Evolutionary conservation across 2,797 vertebrate genomes (phyloP).

Genomic region (Tadarida brasiliensis): DNA sequence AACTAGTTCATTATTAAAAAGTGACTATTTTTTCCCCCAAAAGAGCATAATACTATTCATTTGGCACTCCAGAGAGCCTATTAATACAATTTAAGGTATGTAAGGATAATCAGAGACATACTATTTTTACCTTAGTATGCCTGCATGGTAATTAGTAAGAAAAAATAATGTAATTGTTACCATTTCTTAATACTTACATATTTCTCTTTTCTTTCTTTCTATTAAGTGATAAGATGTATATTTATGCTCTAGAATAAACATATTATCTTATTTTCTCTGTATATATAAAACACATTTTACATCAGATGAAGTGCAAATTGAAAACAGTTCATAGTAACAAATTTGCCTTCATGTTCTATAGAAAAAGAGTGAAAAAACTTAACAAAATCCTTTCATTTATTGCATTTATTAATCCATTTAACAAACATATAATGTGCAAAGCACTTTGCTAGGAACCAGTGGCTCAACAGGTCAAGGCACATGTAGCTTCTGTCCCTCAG

Average conservation of each 20-base stretch:
- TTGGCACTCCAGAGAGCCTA: conserved; percentile 22
- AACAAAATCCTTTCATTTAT: background rate
- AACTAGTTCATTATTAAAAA: conserved; percentile 82
- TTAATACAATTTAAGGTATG: conserved; percentile 49
- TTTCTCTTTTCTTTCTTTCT: conserved; percentile 14
- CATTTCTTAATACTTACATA: background rate
- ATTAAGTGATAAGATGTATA: background rate
- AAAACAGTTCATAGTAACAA: background rate
- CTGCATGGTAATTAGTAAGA: conserved; percentile 21
- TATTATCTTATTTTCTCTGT: conserved; percentile 22
- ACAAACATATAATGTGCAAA: background rate
- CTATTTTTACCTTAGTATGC: conserved; percentile 31
- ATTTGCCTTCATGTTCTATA: background rate
- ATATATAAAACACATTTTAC: conserved; percentile 30
- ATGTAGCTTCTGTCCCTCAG: background rate
- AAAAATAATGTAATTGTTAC: background rate
- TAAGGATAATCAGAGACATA: conserved; percentile 29
- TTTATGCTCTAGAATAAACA: background rate
- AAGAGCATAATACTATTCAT: conserved; percentile 56
- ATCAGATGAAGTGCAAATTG: background rate
- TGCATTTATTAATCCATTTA: background rate
- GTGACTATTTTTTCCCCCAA: conserved; percentile 59
- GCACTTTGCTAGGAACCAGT: background rate
- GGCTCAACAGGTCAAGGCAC: background rate
- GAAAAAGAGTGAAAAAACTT: background rate